Evolutionary conservation across 2,113 vertebrate genomes (phyloP).

Genomic region (Vimba vimba): DNA sequence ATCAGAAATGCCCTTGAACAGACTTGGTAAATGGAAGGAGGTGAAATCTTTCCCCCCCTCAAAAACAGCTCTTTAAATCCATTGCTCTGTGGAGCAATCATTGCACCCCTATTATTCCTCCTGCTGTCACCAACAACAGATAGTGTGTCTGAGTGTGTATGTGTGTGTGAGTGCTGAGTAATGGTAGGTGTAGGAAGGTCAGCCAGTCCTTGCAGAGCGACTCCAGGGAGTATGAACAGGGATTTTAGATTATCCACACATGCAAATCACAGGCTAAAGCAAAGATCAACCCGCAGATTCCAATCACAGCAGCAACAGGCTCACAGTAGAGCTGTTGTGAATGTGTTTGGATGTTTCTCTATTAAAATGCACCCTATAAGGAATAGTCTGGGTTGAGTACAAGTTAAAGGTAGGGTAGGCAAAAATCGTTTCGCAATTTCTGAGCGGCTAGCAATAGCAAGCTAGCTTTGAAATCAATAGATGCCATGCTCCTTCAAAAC

Average conservation of each 20-base stretch:
- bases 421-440: too few species aligned
- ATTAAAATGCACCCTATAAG: not conserved
- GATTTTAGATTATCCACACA: conserved; percentile 42
- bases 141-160: conserved; percentile 31
- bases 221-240: conserved; percentile 42
- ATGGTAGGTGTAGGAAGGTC: conserved; percentile 53
- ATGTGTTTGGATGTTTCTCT: not conserved
- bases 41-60: not conserved
- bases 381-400: not conserved
- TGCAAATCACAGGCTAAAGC: conserved; percentile 38
- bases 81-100: conserved; percentile 41
- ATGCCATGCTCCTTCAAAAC: too few species aligned
- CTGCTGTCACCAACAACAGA: conserved; percentile 37
- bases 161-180: conserved; percentile 45
- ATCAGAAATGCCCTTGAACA: conserved; percentile 28
- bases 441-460: too few species aligned
- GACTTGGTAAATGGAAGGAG: not conserved
- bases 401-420: not conserved
- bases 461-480: too few species aligned
- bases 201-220: conserved; percentile 50
- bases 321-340: not conserved
- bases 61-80: conserved; percentile 39
- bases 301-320: conserved; percentile 6
- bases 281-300: conserved; percentile 25
- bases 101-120: conserved; percentile 34